phyloP scores from a whole-genome alignment of 2,888 invertebrate species.

The Quadriops clusia region DNA sequence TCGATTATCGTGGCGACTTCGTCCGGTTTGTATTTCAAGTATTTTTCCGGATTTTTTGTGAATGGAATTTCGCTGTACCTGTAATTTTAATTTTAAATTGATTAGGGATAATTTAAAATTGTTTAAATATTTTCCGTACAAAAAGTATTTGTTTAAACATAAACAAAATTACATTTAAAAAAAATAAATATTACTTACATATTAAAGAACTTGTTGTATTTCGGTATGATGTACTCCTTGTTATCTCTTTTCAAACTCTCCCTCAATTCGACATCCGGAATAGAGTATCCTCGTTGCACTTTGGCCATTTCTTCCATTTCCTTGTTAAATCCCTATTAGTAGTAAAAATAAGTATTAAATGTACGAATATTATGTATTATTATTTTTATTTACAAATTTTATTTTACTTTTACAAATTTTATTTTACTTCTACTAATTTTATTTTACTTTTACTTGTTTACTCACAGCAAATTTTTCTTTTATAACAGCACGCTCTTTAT shows the following conservation, averaged over 20 bases:
- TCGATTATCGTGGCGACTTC: conserved; percentile 76
- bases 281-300: conserved; percentile 79
- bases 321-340: conserved; percentile 91
- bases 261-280: conserved; percentile 83
- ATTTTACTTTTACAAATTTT: background rate
- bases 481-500: conserved; percentile 72
- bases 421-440: background rate
- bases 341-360: conserved; percentile 8
- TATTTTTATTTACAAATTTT: conserved; percentile 1
- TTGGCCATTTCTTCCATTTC: conserved; percentile 85
- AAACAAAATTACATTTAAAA: conserved; percentile 4
- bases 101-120: background rate
- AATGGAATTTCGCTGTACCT: conserved; percentile 67
- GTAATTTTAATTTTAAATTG: conserved; percentile 5
- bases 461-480: conserved; percentile 83
- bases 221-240: conserved; percentile 76
- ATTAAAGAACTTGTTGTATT: conserved; percentile 71
- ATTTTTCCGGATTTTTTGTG: conserved; percentile 88
- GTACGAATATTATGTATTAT: conserved; percentile 3
- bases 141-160: conserved; percentile 2
- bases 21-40: conserved; percentile 79
- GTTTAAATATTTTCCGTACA: conserved; percentile 3
- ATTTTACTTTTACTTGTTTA: conserved; percentile 13
- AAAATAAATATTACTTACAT: conserved; percentile 36
- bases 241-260: conserved; percentile 82